Conservation (phyloP, 1,140 invertebrate species). For the Cotesia chilonis region DNA sequence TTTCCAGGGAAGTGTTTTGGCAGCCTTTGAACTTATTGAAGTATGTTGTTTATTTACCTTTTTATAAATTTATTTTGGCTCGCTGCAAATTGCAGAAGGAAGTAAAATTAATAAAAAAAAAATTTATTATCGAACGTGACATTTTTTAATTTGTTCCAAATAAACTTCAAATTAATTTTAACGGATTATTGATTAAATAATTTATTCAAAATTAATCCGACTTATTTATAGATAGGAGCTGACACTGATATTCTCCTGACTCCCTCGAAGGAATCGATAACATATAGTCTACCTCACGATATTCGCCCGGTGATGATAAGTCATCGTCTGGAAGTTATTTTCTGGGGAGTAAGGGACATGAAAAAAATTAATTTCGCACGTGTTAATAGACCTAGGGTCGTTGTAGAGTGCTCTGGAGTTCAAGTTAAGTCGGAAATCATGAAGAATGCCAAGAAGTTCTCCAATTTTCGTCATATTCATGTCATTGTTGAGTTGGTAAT, state of each 20-base stretch:
- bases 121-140: too few species aligned
- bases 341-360: slow-evolving; percentile 72
- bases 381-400: slow-evolving; percentile 67
- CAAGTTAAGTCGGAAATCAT: slow-evolving; percentile 68
- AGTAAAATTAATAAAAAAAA: too few species aligned
- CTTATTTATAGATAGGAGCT: slow-evolving; percentile 44
- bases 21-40: slow-evolving; percentile 69
- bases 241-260: slow-evolving; percentile 47
- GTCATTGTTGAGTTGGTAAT: slow-evolving; percentile 63
- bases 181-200: not conserved
- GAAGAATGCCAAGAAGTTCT: slow-evolving; percentile 59
- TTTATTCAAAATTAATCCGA: slow-evolving; percentile 1
- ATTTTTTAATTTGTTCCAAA: too few species aligned
- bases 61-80: not conserved
- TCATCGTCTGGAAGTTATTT: slow-evolving; percentile 69
- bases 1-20: slow-evolving; percentile 65
- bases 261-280: slow-evolving; percentile 48
- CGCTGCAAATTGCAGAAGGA: too few species aligned
- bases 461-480: slow-evolving; percentile 64
- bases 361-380: slow-evolving; percentile 60
- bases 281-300: slow-evolving; percentile 63
- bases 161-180: too few species aligned
- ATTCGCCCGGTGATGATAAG: slow-evolving; percentile 62
- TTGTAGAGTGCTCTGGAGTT: slow-evolving; percentile 67
- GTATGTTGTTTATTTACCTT: slow-evolving; percentile 44